These are phyloP conservation scores for Chloromyia formosa DNA, from an alignment of 2,888 invertebrate genomes.

Conservation along the genomic window DNA sequence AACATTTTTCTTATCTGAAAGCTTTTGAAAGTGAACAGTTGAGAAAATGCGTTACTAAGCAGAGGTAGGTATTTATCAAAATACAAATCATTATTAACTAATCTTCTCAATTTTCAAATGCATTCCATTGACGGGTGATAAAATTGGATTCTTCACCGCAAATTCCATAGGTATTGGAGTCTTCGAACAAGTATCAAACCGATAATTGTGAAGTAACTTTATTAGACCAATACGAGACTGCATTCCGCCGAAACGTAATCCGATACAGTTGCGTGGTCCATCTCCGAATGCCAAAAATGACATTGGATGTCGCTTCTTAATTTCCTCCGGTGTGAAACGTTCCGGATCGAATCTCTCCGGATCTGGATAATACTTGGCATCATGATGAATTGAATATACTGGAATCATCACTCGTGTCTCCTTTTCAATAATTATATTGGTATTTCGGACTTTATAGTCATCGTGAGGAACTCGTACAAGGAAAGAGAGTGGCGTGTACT, in stretches of 20 bases:
- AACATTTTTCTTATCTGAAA: not conserved
- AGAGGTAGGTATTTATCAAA: too few species aligned
- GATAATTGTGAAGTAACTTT: conserved; percentile 41
- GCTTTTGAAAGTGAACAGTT: not conserved
- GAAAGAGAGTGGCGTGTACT: conserved; percentile 66
- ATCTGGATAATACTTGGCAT: conserved; percentile 69
- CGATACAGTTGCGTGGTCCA: conserved; percentile 63
- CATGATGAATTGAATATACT: conserved; percentile 69
- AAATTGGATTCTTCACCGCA: conserved; percentile 48
- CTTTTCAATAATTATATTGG: conserved; percentile 64
- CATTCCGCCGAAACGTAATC: conserved; percentile 58
- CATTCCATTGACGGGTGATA: conserved; percentile 54
- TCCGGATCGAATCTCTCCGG: conserved; percentile 72
- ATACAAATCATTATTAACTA: not conserved
- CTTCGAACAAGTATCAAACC: conserved; percentile 35
- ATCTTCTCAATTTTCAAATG: conserved; percentile 52
- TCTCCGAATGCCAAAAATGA: conserved; percentile 64
- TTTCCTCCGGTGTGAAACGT: conserved; percentile 67
- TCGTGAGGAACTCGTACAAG: conserved; percentile 64
- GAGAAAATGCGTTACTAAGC: not conserved
- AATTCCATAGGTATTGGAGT: conserved; percentile 51
- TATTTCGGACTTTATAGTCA: conserved; percentile 64
- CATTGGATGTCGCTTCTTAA: conserved; percentile 61
- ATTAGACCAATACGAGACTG: conserved; percentile 51
- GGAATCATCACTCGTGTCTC: conserved; percentile 68